phyloP scores from a whole-genome alignment of 2,888 invertebrate genomes.

The Punctoribates punctum region DNA sequence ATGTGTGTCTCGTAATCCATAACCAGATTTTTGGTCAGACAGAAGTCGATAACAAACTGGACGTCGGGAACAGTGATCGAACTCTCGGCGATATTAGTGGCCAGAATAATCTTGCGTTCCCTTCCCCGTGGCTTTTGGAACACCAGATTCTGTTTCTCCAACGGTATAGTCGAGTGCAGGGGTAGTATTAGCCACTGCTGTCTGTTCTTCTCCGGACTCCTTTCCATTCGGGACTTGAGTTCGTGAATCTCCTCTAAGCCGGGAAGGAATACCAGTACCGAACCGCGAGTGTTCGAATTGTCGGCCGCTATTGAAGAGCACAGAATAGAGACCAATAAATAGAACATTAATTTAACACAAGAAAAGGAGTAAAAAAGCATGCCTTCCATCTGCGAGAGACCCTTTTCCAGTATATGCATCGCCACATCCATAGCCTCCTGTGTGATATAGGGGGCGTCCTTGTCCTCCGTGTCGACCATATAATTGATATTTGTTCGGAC shows the following conservation, averaged over 20 bases:
- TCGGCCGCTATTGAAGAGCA: not conserved
- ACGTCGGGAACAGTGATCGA: conserved; percentile 85
- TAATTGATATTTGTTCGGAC: too few species aligned
- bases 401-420: not conserved
- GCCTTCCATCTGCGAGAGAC: not conserved
- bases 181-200: conserved; percentile 52
- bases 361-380: too few species aligned
- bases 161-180: conserved; percentile 67
- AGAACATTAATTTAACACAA: too few species aligned
- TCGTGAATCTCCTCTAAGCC: conserved; percentile 68
- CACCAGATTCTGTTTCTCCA: conserved; percentile 67
- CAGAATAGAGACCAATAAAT: not conserved
- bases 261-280: conserved; percentile 83
- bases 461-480: not conserved
- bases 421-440: not conserved
- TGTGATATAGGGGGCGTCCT: not conserved
- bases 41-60: conserved; percentile 89
- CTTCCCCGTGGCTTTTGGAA: conserved; percentile 63
- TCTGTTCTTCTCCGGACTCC: conserved; percentile 33
- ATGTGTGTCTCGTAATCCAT: conserved; percentile 74
- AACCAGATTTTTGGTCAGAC: conserved; percentile 76
- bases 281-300: conserved; percentile 55
- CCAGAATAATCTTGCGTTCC: conserved; percentile 74
- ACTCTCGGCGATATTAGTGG: conserved; percentile 89
- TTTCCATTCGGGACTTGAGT: conserved; percentile 48